These are phyloP conservation scores for Nezara viridula DNA, from an alignment of 2,888 invertebrate genomes.

Conservation along the genomic window DNA sequence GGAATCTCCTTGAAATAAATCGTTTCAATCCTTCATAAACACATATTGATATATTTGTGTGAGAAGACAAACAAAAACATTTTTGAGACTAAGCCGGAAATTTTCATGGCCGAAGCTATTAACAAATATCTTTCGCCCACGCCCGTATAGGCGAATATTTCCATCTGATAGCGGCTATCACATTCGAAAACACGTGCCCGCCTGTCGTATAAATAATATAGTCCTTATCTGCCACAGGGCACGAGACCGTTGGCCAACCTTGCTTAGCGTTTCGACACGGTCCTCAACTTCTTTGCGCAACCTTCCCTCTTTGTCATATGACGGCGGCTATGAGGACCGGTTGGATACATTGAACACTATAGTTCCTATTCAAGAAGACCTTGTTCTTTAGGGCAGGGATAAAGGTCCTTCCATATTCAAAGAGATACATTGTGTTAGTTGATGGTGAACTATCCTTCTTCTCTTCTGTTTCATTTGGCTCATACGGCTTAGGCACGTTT, in stretches of 20 bases:
- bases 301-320: constrained; percentile 1
- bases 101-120: background rate
- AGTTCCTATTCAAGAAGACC: constrained; percentile 15
- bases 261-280: background rate
- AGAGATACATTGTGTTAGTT: background rate
- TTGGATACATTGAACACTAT: background rate
- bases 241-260: constrained; percentile 22
- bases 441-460: background rate
- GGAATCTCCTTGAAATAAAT: background rate
- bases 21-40: background rate
- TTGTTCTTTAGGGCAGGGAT: background rate
- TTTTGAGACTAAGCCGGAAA: background rate
- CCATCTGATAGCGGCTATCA: background rate
- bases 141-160: background rate
- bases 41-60: background rate
- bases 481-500: background rate
- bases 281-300: constrained; percentile 46
- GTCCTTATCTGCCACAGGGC: background rate
- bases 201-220: background rate
- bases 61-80: background rate
- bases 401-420: background rate
- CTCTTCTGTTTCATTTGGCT: background rate
- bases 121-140: background rate
- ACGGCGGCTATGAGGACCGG: background rate
- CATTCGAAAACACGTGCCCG: constrained; percentile 24